Base-by-base conservation (phyloP, 2,888 invertebrate species). In the Lottia gigantea region DNA sequence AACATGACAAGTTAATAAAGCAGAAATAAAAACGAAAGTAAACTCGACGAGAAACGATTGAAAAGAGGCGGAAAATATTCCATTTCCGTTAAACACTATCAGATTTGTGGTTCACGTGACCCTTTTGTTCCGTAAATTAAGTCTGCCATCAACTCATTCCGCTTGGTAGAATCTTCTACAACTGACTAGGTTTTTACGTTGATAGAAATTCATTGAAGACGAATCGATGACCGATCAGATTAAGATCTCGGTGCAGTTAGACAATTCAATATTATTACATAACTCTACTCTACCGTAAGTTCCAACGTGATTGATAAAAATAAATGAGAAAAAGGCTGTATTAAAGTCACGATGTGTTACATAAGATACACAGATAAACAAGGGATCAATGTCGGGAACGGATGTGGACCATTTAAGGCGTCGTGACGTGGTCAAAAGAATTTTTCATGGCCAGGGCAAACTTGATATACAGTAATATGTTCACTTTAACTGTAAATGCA, bases 211-310 rank as follows among this genome's bases (percentile, higher is more conserved):
- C 55, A 55, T 55, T 55, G 55, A 55, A 55, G 55, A 55, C 19
- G 55, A 55, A 55, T 55, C 55, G 55, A 55, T 55, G 19, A 23
- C 19, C 55, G 55, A 55, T 55, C 19, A 23, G 23, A 55, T 55
- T 55, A 55, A 14, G 40, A 40, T 40, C 40, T 40, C 55, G 19
- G 23, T 55, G 55, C 19, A 19, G 55, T 55, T 19, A 55, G 40
- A 55, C 55, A 19, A 23, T 55, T 23, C 55, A 55, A 55, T 55
- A 23, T 55, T 55, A 23, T 55, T 55, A 55, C 55, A 55, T 55
- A 55, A 55, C 11, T 40, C 40, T 40, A 40, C 40, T 40, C 40
- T 40, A 40, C 40, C 11, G 40, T 40, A 40, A 23, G 23, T 55
- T 55, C 19, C 55, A 55, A 23, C 23, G 55, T 55, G 19, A 55